These are phyloP conservation scores for Globicephala melas DNA, from an alignment of 2,113 vertebrate genomes.

Conservation along the genomic window DNA sequence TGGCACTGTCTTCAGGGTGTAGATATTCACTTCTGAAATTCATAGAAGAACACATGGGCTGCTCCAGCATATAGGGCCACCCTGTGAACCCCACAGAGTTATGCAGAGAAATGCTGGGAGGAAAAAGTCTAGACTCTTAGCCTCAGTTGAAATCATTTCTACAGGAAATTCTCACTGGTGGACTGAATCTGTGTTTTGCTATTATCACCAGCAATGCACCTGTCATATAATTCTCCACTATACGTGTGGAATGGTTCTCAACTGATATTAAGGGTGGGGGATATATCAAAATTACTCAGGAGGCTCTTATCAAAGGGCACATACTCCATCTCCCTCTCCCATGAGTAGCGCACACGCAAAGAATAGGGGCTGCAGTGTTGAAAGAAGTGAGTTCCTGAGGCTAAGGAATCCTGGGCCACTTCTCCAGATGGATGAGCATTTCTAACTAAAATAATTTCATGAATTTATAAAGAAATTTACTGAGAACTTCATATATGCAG, in stretches of 20 bases:
- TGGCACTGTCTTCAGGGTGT: neutral
- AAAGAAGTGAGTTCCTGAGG: neutral
- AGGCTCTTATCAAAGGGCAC: neutral
- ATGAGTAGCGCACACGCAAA: neutral
- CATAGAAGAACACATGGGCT: neutral
- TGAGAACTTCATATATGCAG: neutral
- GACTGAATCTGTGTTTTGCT: neutral
- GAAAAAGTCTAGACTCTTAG: neutral
- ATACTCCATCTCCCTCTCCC: fast-evolving
- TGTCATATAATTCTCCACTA: neutral
- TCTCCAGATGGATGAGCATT: neutral
- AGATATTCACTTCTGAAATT: neutral
- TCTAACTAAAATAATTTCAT: neutral
- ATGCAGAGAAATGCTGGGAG: neutral
- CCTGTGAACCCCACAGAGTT: neutral
- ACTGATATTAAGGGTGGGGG: neutral
- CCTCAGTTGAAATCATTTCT: neutral
- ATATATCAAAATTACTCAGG: neutral
- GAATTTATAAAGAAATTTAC: neutral
- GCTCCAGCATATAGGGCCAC: neutral
- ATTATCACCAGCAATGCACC: neutral
- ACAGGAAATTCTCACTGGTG: neutral
- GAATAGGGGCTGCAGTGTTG: neutral
- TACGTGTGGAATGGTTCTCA: neutral
- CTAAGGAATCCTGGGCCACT: neutral